A percentile compares a stretch with the other conserved stretches of the same genome.
Evolutionary conservation across 2,113 vertebrate genomes (phyloP).

Genomic region (Cheirogaleus medius): DNA sequence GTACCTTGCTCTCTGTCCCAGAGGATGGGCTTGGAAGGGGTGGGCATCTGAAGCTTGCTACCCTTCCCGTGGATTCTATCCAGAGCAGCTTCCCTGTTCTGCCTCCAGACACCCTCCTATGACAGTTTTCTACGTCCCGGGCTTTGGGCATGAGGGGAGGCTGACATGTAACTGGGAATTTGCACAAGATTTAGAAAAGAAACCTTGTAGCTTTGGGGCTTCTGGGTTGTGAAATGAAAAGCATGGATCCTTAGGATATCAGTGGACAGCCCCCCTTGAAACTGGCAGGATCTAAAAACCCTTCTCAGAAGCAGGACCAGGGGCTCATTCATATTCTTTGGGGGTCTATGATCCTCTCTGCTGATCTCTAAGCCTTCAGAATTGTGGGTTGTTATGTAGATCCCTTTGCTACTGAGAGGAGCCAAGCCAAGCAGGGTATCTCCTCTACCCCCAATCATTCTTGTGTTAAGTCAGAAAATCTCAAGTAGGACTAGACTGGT

Average conservation of each 20-base stretch:
- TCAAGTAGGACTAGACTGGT: not conserved
- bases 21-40: not conserved
- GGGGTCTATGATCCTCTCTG: not conserved
- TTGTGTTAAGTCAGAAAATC: not conserved
- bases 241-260: not conserved
- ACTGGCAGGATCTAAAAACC: not conserved
- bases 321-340: not conserved
- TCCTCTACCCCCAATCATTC: not conserved
- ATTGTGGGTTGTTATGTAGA: not conserved
- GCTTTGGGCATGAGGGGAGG: not conserved
- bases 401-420: not conserved
- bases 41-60: not conserved
- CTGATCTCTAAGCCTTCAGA: not conserved
- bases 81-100: not conserved
- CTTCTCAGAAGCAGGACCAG: not conserved
- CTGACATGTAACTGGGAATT: not conserved
- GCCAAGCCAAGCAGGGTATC: not conserved
- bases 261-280: not conserved
- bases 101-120: not conserved
- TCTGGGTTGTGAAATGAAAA: not conserved
- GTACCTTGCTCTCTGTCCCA: not conserved
- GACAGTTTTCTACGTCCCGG: not conserved
- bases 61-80: not conserved
- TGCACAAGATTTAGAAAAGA: not conserved
- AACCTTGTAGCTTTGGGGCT: not conserved